These are phyloP conservation scores for Poeciliopsis retropinna DNA, from an alignment of 2,113 vertebrate genomes.

Conservation along the genomic window DNA sequence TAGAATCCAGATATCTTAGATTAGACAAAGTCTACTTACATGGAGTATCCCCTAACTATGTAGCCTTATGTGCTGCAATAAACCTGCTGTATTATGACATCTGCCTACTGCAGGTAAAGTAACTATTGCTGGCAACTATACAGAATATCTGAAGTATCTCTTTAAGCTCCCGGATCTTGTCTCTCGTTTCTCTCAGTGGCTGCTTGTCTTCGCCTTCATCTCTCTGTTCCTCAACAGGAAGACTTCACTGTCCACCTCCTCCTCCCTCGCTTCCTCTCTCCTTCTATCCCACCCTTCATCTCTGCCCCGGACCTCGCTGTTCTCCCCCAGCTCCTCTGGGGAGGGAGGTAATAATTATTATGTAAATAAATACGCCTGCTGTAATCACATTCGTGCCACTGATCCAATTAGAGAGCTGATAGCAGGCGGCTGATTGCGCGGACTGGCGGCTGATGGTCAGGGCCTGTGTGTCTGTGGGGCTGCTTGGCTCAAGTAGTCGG, in stretches of 20 bases:
- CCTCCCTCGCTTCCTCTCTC: slow-evolving; percentile 16
- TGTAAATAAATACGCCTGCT: slow-evolving; percentile 87
- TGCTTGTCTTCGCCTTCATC: slow-evolving; percentile 38
- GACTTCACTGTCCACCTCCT: slow-evolving; percentile 51
- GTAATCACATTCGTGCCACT: slow-evolving; percentile 85
- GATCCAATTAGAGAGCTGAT: slow-evolving; percentile 83
- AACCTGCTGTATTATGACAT: no score
- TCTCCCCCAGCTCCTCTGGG: slow-evolving; percentile 67
- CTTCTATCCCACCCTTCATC: slow-evolving; percentile 62
- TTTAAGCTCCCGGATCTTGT: background rate
- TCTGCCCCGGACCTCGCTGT: slow-evolving; percentile 48
- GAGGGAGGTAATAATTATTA: slow-evolving; percentile 86
- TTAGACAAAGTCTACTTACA: no score
- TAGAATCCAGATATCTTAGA: no score
- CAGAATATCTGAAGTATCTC: background rate
- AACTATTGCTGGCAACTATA: no score
- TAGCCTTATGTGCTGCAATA: no score
- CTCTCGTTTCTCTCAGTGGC: slow-evolving; percentile 5
- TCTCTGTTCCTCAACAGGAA: slow-evolving; percentile 58
- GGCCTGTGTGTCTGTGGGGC: slow-evolving; percentile 71
- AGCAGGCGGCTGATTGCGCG: slow-evolving; percentile 71
- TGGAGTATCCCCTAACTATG: no score
- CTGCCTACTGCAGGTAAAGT: no score
- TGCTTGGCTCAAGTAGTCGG: slow-evolving; percentile 39
- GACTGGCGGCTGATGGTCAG: slow-evolving; percentile 78